Base-by-base conservation (phyloP, 2,888 invertebrate species). In the Reticulitermes lucifugus region DNA sequence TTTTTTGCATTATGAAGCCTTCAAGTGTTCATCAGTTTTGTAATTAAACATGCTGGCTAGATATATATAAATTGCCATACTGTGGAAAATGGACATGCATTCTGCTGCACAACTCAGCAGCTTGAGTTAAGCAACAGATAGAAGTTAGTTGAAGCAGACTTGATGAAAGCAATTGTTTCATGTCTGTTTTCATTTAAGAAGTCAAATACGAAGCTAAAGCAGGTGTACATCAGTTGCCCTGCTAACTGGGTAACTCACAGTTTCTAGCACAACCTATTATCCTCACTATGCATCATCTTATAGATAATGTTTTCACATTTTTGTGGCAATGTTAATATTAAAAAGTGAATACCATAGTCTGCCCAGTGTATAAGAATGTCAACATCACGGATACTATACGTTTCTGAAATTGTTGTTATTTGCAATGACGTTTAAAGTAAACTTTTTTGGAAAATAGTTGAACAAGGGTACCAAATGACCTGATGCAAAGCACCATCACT, bases 21-120 rank as follows among this genome's bases (percentile, higher is more conserved):
- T 41, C 46, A 46, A 18, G 12, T 41, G 18, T 41, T 77, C 77
- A 77, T n/a, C 77, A 77, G 51, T 77, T 77, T 77, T 77, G 77
- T 77, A 77, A 77, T 5, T 77, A 77, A 77, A 77, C 77, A 51
- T 46, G 46, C n/a, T 46, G 46, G 43, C 51, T n/a, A 46, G 7
- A 43, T 41, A 43, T 75, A 22, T 43, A 43, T 43, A 43, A 75
- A 43, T 43, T 22, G 4, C 5, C 77, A 21, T 46, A 77, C 41
- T 51, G 46, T 46, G 77, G 3, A 73, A 73, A 55, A 55, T 4
- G 14, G 55, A 18, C 18, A 18, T 25, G 65, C n/a, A 65, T 65
- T 65, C 9, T 65, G 65, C 65, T 18, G 5, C 18, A 18, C 55
- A 18, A 1, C 18, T 70, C n/a, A 3, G 73, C 73, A 73, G 41